Evolutionary conservation across 1,140 invertebrate species (phyloP).

Genomic region (Bradysia coprophila): DNA sequence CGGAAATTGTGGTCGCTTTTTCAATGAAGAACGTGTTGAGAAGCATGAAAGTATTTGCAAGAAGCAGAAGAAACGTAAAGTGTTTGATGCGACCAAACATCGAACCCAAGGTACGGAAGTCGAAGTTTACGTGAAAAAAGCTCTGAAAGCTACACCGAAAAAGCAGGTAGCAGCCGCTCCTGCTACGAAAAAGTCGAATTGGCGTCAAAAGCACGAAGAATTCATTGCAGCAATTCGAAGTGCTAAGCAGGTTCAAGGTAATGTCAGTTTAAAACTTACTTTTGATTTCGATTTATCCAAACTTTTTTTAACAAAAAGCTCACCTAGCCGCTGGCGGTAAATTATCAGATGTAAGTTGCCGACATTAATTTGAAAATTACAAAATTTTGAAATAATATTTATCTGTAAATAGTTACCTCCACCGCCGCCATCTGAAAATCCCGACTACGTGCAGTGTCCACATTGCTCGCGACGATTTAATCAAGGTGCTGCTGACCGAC

Average conservation of each 20-base stretch:
- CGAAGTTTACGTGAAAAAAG: constrained; percentile 47
- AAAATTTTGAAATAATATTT: too few species aligned
- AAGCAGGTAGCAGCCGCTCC: constrained; percentile 4
- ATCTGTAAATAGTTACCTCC: too few species aligned
- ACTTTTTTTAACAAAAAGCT: too few species aligned
- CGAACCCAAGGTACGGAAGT: constrained; percentile 71
- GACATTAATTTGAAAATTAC: too few species aligned
- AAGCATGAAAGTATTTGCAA: constrained; percentile 70
- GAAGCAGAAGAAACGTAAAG: constrained; percentile 66
- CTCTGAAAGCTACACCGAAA: constrained; percentile 11
- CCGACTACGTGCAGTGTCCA: constrained; percentile 82
- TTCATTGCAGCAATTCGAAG: constrained; percentile 79
- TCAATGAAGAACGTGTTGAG: constrained; percentile 55
- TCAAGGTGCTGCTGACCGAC: constrained; percentile 66
- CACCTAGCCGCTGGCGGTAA: constrained; percentile 75
- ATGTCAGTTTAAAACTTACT: too few species aligned
- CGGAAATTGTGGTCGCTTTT: constrained; percentile 47
- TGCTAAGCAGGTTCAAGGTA: constrained; percentile 72
- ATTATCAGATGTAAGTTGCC: constrained; percentile 59
- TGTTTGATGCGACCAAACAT: constrained; percentile 71
- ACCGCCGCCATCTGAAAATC: constrained; percentile 66
- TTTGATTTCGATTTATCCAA: too few species aligned
- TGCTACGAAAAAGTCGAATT: constrained; percentile 46
- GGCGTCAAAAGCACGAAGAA: constrained; percentile 83
- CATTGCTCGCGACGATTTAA: constrained; percentile 81